Percentiles rank a stretch among this genome's conserved stretches.
Conservation (phyloP, 2,888 invertebrate species). For the Caenorhabditis sp. region DNA sequence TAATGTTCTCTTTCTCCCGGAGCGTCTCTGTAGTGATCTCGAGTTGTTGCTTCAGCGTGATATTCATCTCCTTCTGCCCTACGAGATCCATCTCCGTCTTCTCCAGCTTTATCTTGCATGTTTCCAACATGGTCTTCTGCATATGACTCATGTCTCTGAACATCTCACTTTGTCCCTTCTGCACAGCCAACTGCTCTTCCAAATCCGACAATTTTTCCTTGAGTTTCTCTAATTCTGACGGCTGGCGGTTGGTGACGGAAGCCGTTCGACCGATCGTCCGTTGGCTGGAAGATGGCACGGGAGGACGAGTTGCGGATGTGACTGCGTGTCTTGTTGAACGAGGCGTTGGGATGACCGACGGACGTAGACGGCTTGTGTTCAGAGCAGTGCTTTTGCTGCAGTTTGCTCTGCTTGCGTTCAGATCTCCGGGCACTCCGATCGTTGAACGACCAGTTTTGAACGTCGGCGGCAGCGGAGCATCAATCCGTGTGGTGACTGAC, state of each 20-base stretch:
- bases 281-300: neutral
- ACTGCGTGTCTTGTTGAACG: too few relatives aligned
- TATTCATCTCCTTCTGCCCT: neutral
- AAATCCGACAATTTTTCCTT: neutral
- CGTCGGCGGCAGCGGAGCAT: too few relatives aligned
- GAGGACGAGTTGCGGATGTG: neutral
- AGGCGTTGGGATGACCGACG: too few relatives aligned
- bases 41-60: neutral
- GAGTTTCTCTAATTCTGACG: constrained; percentile 3
- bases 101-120: neutral
- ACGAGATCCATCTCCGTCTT: neutral
- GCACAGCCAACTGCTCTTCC: neutral
- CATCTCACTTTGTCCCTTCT: neutral
- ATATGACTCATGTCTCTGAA: neutral
- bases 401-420: too few relatives aligned
- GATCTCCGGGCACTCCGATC: too few relatives aligned
- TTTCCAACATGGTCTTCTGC: neutral
- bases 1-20: neutral
- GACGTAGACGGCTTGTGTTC: too few relatives aligned
- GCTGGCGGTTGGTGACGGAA: constrained; percentile 3
- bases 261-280: neutral
- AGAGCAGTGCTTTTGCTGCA: too few relatives aligned
- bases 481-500: too few relatives aligned
- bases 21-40: neutral
- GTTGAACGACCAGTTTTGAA: too few relatives aligned